phyloP scores from a whole-genome alignment of 2,888 invertebrate species.

The Drosophila peninsularis region DNA sequence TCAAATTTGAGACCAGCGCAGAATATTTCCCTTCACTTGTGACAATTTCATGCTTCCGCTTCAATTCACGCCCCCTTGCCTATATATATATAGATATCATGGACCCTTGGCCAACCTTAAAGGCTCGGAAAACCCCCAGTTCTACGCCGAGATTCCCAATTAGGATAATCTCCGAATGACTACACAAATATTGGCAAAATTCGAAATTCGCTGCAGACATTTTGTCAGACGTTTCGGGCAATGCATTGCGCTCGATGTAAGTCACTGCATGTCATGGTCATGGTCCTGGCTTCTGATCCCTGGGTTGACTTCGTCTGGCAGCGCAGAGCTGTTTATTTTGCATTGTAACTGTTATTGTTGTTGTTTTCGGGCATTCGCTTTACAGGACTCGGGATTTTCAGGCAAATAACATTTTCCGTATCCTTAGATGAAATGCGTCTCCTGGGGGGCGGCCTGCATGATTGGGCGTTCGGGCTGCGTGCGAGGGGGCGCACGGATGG shows the following conservation, averaged over 20 bases:
- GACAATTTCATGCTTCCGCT: constrained; percentile 51
- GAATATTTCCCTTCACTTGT: constrained; percentile 39
- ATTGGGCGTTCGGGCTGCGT: constrained; percentile 37
- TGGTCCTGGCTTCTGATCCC: constrained; percentile 13
- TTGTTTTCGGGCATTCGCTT: constrained; percentile 33
- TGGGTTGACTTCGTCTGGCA: not conserved
- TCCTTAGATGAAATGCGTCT: constrained; percentile 76
- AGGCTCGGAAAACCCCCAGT: constrained; percentile 13
- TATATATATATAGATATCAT: constrained; percentile 40
- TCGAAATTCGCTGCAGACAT: constrained; percentile 75
- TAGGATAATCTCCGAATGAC: constrained; percentile 84
- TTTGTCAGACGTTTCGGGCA: constrained; percentile 37
- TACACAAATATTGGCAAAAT: constrained; percentile 84
- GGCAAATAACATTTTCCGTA: constrained; percentile 68
- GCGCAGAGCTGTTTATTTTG: constrained; percentile 44
- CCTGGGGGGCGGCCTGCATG: constrained; percentile 68
- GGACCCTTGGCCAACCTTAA: constrained; percentile 35
- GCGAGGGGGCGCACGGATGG: constrained; percentile 27
- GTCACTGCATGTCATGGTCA: constrained; percentile 35
- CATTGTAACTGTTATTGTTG: constrained; percentile 47
- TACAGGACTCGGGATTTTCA: constrained; percentile 30
- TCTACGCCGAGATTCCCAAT: constrained; percentile 78
- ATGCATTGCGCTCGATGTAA: constrained; percentile 58
- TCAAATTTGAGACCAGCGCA: not conserved
- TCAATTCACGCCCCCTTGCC: constrained; percentile 3